These are phyloP conservation scores for Oligia fasciuncula DNA, from an alignment of 2,888 invertebrate species.

Conservation along the genomic window DNA sequence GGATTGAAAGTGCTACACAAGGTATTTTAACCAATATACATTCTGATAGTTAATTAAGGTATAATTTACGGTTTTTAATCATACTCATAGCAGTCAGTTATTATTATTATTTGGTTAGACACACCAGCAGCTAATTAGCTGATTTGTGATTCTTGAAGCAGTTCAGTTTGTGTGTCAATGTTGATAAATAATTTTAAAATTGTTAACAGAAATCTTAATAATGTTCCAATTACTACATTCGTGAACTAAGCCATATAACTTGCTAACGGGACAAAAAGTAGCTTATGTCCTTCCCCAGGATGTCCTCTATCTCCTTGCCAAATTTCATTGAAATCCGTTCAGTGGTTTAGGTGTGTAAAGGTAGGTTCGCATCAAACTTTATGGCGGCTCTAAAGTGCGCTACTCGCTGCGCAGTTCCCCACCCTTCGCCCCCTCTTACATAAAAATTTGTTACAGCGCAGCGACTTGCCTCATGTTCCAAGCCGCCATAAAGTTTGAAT, in stretches of 20 bases:
- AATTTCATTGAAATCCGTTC: neutral
- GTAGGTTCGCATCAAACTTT: too few species aligned
- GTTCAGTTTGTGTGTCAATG: neutral
- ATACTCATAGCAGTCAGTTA: neutral
- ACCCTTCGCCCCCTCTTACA: too few species aligned
- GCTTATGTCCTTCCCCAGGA: neutral
- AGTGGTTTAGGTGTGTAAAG: too few species aligned
- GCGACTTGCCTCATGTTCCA: too few species aligned
- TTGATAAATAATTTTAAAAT: neutral
- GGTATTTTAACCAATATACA: neutral
- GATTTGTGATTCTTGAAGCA: too few species aligned
- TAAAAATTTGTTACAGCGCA: too few species aligned
- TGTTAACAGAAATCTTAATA: neutral
- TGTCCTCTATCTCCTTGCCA: neutral
- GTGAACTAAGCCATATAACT: neutral
- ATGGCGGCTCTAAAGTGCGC: too few species aligned
- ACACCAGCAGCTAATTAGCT: too few species aligned
- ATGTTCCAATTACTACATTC: neutral
- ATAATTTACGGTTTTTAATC: neutral
- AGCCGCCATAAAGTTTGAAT: too few species aligned
- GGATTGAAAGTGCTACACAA: neutral
- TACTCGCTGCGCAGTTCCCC: too few species aligned
- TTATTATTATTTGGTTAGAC: too few species aligned
- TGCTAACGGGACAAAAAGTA: too few species aligned
- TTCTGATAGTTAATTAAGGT: neutral